Evolutionary conservation across 1,140 invertebrate genomes (phyloP), one percentile per base, ranked within the genome.

Genomic region (Zaprionus tsacasi): DNA sequence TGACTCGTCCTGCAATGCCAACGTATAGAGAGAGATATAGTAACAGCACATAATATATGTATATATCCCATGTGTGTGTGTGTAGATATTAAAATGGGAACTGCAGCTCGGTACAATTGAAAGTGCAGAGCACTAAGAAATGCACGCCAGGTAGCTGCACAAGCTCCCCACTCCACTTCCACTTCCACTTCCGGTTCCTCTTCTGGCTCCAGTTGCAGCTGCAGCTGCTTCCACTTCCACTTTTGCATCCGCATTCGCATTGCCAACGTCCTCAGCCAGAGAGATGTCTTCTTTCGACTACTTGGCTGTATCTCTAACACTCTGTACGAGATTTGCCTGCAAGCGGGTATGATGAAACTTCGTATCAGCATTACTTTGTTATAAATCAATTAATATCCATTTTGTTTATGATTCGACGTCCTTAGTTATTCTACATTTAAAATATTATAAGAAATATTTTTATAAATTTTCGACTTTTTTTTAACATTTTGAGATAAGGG

Each of bases 111-210:
- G 35, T 40, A 56, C 52, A 15, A 55, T 55, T 55, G 52, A 12
- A 33, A 27, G 25, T 10, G 52, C 11, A 50, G n/a, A 25, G 35
- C 38, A 55, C 65, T 69, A 35, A 70, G 59, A 67, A 76, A 70
- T 70, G 66, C 69, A 68, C 60, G 17, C 57, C 69, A 77, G 79
- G 81, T 82, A 81, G 57, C 68, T 72, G 43, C 13, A 33, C 36
- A 50, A 17, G 40, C 67, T n/a, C n/a, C n/a, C n/a, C n/a, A n/a
- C n/a, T n/a, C n/a, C n/a, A 21, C 21, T 21, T 35, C 33, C 33
- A 35, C 33, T 60, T 76, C 73, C 73, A 57, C 38, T 66, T 21
- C 45, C 55, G 25, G 25, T 27, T 68, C 25, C 45, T 38, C 30
- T 33, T n/a, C 13, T n/a, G 50, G n/a, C 36, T 59, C 17, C 58